Conservation (phyloP, 2,888 invertebrate species). For the Tyria jacobaeae region DNA sequence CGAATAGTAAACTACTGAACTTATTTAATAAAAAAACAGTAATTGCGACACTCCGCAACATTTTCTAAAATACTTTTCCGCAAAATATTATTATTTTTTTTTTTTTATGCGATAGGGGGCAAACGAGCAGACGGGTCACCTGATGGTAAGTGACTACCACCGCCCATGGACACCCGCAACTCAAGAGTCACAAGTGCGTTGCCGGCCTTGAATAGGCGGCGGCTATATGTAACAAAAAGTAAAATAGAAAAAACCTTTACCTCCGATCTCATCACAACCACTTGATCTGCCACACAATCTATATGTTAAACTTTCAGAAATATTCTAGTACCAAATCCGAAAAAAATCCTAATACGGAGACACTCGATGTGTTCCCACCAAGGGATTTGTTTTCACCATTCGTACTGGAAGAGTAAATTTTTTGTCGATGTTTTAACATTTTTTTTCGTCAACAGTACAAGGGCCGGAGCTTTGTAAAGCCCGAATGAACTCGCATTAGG, state of each 20-base stretch:
- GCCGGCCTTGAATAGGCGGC: no score
- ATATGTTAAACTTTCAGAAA: conserved; percentile 46
- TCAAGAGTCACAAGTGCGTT: no score
- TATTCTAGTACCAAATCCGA: conserved; percentile 49
- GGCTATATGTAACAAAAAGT: no score
- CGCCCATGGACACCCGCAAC: no score
- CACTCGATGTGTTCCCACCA: conserved; percentile 34
- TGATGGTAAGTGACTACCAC: no score
- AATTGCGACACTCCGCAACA: no score
- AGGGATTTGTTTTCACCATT: conserved; percentile 46
- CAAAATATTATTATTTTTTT: background rate
- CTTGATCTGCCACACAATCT: conserved; percentile 36
- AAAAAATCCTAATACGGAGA: conserved; percentile 46
- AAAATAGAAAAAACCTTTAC: background rate
- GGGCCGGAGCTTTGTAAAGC: conserved; percentile 55
- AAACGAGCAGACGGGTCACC: no score
- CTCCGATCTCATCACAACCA: conserved; percentile 9
- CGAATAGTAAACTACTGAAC: no score
- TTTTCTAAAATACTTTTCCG: background rate
- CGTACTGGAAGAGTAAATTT: conserved; percentile 35
- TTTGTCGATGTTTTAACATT: conserved; percentile 52
- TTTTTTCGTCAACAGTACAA: conserved; percentile 56
- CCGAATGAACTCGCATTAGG: conserved; percentile 58
- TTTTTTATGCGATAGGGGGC: no score
- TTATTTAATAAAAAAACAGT: no score